Conservation (phyloP, 2,888 invertebrate species). For the Lasioglossum marginatum region DNA sequence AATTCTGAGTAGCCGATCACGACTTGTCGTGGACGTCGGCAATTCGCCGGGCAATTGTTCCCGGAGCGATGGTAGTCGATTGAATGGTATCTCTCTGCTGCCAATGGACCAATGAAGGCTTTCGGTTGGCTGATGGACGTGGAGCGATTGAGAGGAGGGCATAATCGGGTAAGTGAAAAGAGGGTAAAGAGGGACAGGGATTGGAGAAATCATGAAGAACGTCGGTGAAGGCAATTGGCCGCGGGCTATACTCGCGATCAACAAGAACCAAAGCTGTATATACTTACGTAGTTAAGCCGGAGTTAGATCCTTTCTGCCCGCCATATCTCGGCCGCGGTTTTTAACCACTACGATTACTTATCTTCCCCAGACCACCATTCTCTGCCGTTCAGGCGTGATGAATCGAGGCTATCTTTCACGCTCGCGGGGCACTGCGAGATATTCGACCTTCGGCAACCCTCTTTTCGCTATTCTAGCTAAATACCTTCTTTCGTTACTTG, state of each 20-base stretch:
- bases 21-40: not conserved
- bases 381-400: constrained; percentile 34
- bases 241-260: constrained; percentile 69
- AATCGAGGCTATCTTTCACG: constrained; percentile 45
- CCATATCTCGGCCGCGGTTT: constrained; percentile 76
- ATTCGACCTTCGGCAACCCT: constrained; percentile 17
- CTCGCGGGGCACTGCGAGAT: constrained; percentile 13
- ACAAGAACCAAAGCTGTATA: constrained; percentile 78
- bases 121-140: constrained; percentile 11
- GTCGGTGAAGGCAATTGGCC: constrained; percentile 59
- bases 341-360: constrained; percentile 65
- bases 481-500: not conserved
- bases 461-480: not conserved
- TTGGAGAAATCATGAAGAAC: constrained; percentile 46
- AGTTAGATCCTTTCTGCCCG: constrained; percentile 78
- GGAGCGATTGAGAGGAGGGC: constrained; percentile 60
- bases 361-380: constrained; percentile 37
- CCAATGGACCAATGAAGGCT: constrained; percentile 28
- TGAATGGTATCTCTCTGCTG: constrained; percentile 9
- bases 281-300: constrained; percentile 82
- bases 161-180: constrained; percentile 54
- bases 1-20: not conserved
- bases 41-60: constrained; percentile 3
- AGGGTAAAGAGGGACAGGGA: constrained; percentile 36
- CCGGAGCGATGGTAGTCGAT: not conserved